Conservation (phyloP, 2,113 vertebrate genomes). For the Scomber scombrus region DNA sequence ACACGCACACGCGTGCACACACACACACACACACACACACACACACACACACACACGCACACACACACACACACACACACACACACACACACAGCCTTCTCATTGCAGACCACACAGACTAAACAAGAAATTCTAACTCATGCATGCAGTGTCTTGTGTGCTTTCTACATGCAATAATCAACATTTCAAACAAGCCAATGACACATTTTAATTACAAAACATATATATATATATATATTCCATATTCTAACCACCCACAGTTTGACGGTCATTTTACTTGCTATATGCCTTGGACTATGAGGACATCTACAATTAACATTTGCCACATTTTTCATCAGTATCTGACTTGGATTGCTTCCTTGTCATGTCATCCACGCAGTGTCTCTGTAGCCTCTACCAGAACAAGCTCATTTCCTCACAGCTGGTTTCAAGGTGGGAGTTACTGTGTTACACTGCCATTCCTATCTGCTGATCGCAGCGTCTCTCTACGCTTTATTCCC, state of each 20-base stretch:
- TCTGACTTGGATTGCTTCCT: not conserved
- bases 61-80: constrained; percentile 35
- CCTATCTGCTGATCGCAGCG: constrained; percentile 53
- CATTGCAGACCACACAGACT: constrained; percentile 77
- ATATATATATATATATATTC: constrained; percentile 20
- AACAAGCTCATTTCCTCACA: constrained; percentile 69
- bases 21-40: constrained; percentile 41
- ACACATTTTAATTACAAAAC: constrained; percentile 41
- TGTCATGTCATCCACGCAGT: constrained; percentile 28
- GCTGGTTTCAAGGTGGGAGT: constrained; percentile 58
- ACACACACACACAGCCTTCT: constrained; percentile 44
- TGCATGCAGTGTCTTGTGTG: constrained; percentile 32
- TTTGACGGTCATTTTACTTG: not conserved
- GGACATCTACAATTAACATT: no score
- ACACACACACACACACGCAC: constrained; percentile 38
- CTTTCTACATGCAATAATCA: constrained; percentile 45
- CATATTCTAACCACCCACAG: constrained; percentile 1
- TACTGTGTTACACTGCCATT: constrained; percentile 35
- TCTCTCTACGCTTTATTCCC: constrained; percentile 48
- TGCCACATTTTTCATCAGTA: no score
- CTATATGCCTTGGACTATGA: constrained; percentile 11
- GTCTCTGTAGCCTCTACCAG: constrained; percentile 4
- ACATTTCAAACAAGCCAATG: constrained; percentile 65
- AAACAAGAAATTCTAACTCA: constrained; percentile 70
- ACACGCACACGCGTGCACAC: constrained; percentile 30